Evolutionary conservation across 2,113 vertebrate genomes (phyloP).

Genomic region (Propithecus coquereli): DNA sequence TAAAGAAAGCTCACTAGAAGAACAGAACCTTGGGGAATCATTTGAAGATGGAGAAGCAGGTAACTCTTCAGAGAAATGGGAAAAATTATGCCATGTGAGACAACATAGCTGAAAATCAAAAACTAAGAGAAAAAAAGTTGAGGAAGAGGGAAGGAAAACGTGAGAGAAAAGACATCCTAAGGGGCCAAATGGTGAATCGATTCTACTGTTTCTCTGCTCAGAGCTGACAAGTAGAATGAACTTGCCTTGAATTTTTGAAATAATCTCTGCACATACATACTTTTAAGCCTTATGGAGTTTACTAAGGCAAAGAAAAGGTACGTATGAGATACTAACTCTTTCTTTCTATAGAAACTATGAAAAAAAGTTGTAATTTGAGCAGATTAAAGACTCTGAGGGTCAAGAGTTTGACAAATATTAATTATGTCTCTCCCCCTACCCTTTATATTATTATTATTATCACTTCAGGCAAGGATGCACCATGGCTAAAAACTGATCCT

Average conservation of each 20-base stretch:
- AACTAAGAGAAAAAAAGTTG: neutral
- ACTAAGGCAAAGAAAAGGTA: neutral
- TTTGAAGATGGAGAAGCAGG: neutral
- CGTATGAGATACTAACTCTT: neutral
- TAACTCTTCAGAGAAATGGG: neutral
- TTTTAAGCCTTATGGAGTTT: neutral
- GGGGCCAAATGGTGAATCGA: neutral
- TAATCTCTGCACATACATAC: neutral
- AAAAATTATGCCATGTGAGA: neutral
- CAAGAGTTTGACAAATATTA: neutral
- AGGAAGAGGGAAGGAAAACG: neutral
- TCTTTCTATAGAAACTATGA: neutral
- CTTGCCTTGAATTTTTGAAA: constrained; percentile 9
- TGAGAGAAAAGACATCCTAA: neutral
- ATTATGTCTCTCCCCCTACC: neutral
- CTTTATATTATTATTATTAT: neutral
- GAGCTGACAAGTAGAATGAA: neutral
- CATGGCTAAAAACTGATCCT: neutral
- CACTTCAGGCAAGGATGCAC: neutral
- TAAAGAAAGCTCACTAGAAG: neutral
- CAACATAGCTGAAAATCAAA: neutral
- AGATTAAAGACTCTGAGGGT: neutral
- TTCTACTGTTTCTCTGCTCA: neutral
- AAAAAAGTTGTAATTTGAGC: neutral
- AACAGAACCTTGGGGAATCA: neutral